Evolutionary conservation across 2,113 vertebrate genomes (phyloP).

Genomic region (Condylura cristata): DNA sequence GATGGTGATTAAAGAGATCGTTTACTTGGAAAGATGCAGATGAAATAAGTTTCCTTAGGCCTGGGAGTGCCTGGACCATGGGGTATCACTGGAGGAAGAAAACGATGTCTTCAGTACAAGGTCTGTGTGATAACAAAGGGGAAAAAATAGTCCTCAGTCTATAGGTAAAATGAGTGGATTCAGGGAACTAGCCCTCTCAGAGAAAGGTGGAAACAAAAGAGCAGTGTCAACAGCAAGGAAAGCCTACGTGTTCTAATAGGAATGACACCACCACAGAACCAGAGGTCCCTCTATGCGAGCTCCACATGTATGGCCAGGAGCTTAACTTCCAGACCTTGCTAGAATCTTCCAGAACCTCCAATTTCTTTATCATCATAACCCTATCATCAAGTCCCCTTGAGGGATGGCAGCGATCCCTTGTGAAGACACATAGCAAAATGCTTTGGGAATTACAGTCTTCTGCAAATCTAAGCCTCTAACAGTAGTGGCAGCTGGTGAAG

Average conservation of each 20-base stretch:
- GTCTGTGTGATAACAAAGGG: neutral
- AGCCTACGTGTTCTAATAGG: neutral
- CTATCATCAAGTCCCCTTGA: neutral
- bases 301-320: neutral
- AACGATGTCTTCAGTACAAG: neutral
- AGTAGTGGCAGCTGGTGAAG: neutral
- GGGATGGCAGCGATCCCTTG: neutral
- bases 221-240: neutral
- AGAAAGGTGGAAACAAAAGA: neutral
- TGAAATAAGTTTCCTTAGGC: neutral
- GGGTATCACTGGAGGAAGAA: neutral
- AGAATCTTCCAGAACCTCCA: rapidly evolving
- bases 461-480: neutral
- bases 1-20: neutral
- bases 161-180: neutral
- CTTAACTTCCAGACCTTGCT: neutral
- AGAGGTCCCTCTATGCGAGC: neutral
- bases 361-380: neutral
- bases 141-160: neutral
- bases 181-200: neutral
- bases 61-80: neutral
- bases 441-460: neutral
- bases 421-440: neutral
- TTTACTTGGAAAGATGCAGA: neutral
- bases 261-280: neutral